Conservation (phyloP, 2,888 invertebrate species). For the Cremastinae sp. region DNA sequence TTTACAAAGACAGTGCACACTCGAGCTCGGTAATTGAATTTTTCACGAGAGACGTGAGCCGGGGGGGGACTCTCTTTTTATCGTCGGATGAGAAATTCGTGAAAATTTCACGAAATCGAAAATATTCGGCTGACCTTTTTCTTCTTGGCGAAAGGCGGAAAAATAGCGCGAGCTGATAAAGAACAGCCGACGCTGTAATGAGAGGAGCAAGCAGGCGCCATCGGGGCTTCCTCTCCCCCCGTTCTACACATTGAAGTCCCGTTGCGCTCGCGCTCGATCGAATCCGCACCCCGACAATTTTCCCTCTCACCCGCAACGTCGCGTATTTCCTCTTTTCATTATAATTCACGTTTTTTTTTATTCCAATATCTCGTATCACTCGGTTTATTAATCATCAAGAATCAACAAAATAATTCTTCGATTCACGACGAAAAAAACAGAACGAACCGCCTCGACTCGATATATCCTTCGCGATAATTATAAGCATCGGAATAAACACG, state of each 20-base stretch:
- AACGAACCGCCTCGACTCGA: too few relatives aligned
- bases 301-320: background rate
- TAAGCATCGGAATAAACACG: constrained; percentile 9
- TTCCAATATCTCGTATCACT: background rate
- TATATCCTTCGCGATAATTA: constrained; percentile 1
- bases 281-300: background rate
- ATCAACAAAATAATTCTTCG: background rate
- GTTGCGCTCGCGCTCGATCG: constrained; percentile 16
- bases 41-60: too few relatives aligned
- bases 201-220: constrained; percentile 54
- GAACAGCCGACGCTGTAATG: constrained; percentile 39
- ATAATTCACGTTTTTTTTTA: too few relatives aligned
- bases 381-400: constrained; percentile 31
- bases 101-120: too few relatives aligned
- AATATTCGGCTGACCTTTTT: too few relatives aligned
- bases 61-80: too few relatives aligned
- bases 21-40: too few relatives aligned
- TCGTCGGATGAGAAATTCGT: too few relatives aligned
- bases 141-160: background rate
- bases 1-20: too few relatives aligned
- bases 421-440: constrained; percentile 2
- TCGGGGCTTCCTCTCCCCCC: constrained; percentile 52
- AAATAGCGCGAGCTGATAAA: constrained; percentile 39
- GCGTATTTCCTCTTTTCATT: too few relatives aligned
- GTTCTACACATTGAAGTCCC: constrained; percentile 43